Conservation (phyloP, 2,888 invertebrate genomes). For the Leistus spinibarbis region DNA sequence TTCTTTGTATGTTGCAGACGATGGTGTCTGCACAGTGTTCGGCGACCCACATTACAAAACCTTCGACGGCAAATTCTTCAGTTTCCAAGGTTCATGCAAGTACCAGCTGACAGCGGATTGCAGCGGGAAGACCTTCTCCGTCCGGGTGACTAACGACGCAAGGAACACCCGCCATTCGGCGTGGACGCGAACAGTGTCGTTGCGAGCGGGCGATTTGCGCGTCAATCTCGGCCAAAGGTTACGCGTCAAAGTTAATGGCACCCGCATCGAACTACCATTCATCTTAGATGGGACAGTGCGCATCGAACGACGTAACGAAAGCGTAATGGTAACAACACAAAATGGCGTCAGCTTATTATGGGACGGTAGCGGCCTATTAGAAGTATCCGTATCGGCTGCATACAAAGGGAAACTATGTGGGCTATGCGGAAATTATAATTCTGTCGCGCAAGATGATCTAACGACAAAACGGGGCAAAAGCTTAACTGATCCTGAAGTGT, state of each 20-base stretch:
- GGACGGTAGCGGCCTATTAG: constrained; percentile 93
- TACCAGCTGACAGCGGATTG: constrained; percentile 90
- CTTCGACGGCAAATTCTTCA: constrained; percentile 92
- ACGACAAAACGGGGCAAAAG: constrained; percentile 69
- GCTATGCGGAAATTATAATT: constrained; percentile 94
- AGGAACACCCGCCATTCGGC: constrained; percentile 81
- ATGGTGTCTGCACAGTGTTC: constrained; percentile 91
- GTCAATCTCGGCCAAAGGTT: constrained; percentile 86
- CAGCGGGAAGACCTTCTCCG: constrained; percentile 75
- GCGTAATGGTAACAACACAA: constrained; percentile 69
- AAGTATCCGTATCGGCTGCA: constrained; percentile 76
- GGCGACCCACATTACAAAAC: constrained; percentile 95
- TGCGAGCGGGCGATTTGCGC: constrained; percentile 75
- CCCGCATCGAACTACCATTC: constrained; percentile 74
- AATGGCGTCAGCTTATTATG: constrained; percentile 86
- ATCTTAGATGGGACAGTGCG: constrained; percentile 62
- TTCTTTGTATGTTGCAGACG: constrained; percentile 59
- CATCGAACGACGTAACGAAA: constrained; percentile 70
- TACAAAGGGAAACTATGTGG: constrained; percentile 85
- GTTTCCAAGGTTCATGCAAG: constrained; percentile 92
- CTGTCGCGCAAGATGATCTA: constrained; percentile 83
- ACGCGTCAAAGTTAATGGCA: constrained; percentile 85
- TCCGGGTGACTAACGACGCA: constrained; percentile 89
- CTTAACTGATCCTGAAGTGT: constrained; percentile 66
- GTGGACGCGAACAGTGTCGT: constrained; percentile 87